These are phyloP conservation scores for Rousettus leschenaultii DNA, from an alignment of 2,113 vertebrate species.

Conservation along the genomic window DNA sequence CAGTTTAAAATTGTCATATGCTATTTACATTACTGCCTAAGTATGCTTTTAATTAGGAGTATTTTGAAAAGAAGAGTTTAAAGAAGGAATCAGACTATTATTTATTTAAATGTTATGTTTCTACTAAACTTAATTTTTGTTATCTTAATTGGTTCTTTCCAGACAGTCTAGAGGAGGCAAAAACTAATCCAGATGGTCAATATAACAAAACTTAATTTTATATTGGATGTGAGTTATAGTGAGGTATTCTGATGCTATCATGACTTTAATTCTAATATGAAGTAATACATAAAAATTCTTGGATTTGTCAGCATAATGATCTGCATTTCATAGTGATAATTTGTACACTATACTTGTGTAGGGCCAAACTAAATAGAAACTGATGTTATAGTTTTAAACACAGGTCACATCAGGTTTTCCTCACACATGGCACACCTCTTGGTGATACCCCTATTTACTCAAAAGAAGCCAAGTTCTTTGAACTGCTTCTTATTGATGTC, in stretches of 20 bases:
- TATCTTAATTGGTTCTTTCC: constrained; percentile 13
- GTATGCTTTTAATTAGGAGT: background rate
- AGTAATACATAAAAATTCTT: background rate
- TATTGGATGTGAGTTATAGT: background rate
- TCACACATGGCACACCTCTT: too few species aligned
- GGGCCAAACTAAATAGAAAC: background rate
- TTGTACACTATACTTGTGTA: background rate
- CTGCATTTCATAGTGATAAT: background rate
- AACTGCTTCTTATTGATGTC: background rate
- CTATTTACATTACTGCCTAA: background rate
- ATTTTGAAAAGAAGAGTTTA: constrained; percentile 8
- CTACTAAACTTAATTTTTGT: background rate
- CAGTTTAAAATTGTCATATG: background rate
- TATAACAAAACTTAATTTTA: constrained; percentile 28
- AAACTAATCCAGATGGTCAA: background rate
- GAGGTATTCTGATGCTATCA: background rate
- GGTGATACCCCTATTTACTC: background rate
- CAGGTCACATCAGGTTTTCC: background rate
- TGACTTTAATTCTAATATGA: background rate
- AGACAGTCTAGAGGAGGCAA: background rate
- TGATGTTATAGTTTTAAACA: background rate
- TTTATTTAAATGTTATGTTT: background rate
- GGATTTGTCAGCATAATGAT: background rate
- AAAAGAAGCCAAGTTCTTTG: background rate
- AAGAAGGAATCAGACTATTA: background rate